Evolutionary conservation across 2,888 invertebrate species (phyloP).

Genomic region (Abrostola triplasia): DNA sequence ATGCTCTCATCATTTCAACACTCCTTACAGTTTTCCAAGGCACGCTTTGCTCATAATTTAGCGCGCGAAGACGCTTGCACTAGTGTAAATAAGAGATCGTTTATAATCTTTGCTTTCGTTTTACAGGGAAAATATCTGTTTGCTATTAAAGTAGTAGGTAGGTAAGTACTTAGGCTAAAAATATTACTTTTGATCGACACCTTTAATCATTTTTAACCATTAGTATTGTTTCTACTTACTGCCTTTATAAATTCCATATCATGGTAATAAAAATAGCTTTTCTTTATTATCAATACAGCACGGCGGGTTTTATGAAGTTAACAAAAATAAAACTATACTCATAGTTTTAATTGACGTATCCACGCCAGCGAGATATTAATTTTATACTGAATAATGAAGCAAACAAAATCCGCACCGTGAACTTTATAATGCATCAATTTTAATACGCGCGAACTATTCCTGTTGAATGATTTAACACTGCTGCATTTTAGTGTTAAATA

Average conservation of each 20-base stretch:
- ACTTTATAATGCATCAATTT: background rate
- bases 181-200: no score
- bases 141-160: no score
- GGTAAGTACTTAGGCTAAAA: no score
- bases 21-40: conserved; percentile 5
- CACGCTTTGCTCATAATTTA: conserved; percentile 13
- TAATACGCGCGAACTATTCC: background rate
- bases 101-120: no score
- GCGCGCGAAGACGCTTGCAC: background rate
- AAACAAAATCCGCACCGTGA: background rate
- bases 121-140: no score
- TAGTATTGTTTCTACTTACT: no score
- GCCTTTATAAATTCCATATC: no score
- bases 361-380: background rate
- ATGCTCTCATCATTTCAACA: conserved; percentile 1
- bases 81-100: conserved; percentile 21
- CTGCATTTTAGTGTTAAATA: background rate
- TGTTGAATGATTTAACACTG: background rate
- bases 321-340: no score
- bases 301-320: no score
- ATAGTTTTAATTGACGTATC: background rate
- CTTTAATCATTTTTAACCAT: no score
- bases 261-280: no score
- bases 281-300: no score
- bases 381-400: conserved; percentile 4